Evolutionary conservation across 2,888 invertebrate species (phyloP).

Genomic region (Agrotis ipsilon): DNA sequence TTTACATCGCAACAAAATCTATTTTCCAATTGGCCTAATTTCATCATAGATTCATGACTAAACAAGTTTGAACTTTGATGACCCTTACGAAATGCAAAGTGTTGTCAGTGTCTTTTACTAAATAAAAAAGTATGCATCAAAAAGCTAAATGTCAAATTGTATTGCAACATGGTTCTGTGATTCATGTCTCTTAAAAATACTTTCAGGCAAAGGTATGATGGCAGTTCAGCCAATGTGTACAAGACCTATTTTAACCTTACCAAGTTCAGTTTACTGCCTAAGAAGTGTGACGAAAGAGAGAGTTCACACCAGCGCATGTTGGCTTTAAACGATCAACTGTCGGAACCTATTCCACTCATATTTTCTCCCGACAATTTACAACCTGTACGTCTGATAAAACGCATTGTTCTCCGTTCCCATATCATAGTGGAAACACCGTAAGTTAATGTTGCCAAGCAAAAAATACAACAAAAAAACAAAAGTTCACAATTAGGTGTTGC

Average conservation of each 20-base stretch:
- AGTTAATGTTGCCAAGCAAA: constrained; percentile 47
- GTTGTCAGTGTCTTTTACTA: not conserved
- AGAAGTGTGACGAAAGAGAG: constrained; percentile 55
- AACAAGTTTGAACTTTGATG: not conserved
- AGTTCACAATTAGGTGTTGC: constrained; percentile 64
- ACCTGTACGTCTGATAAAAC: constrained; percentile 54
- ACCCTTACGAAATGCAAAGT: constrained; percentile 15
- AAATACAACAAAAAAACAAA: constrained; percentile 53
- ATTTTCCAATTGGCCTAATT: constrained; percentile 10
- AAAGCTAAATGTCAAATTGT: constrained; percentile 15
- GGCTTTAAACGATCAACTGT: constrained; percentile 21
- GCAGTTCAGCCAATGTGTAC: not conserved
- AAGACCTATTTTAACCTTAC: not conserved
- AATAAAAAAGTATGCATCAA: not conserved
- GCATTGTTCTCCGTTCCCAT: constrained; percentile 61
- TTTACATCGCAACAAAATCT: constrained; percentile 6
- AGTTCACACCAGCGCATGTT: constrained; percentile 36
- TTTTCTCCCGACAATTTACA: constrained; percentile 62
- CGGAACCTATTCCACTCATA: constrained; percentile 54
- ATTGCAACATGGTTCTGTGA: not conserved
- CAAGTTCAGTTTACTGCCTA: constrained; percentile 2
- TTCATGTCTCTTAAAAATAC: not conserved
- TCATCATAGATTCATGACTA: constrained; percentile 3
- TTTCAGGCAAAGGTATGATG: not conserved
- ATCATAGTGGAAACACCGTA: constrained; percentile 51